Base-by-base conservation (phyloP, 2,888 invertebrate genomes). In the Stramonita haemastoma region DNA sequence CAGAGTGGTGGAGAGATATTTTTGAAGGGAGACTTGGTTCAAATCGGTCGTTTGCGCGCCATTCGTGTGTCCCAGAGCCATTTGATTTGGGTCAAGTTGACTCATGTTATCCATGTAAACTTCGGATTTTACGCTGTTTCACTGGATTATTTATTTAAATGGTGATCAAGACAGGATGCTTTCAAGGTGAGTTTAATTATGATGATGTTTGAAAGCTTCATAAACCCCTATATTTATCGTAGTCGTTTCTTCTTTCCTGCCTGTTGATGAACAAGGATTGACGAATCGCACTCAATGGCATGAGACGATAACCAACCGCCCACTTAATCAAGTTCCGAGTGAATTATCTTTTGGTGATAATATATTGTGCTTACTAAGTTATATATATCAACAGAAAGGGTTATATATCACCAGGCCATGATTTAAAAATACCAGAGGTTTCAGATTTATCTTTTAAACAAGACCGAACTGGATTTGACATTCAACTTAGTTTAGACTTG, bases 41-140 rank as follows among this genome's bases (percentile, higher is more conserved):
- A 91, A 91, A 90, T 88, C 88, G 70, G 79, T 84, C 88, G 77
- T 91, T 90, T 91, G 91, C 91, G 91, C 91, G 91, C 91, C 91
- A 90, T 91, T 90, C 88, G 90, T 81, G 88, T 89, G 87, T 87
- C 87, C 88, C 88, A 90, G 84, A 87, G 86, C 79, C 84, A 89
- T 81, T 89, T 46, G 46, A 46, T 73, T 83, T 88, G 90, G 90
- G 90, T 91, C 91, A 90, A 88, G 91, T 89, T 90, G 91, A 91
- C 90, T 91, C 90, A 87, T 90, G 90, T 89, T 89, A 73, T 87
- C 90, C 84, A 89, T 89, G 89, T 89, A 89, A 89, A 89, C 89
- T 89, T 89, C 85, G 89, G 89, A 89, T 89, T 88, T 70, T 89
- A 89, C 83, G n/a, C 83, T 73, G 34, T 85, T 85, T 32, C 66